A percentile compares a stretch with the other conserved stretches of the same genome.
These are phyloP conservation scores for Oscheius sp. DNA, from an alignment of 2,888 invertebrate genomes.

Conservation along the genomic window DNA sequence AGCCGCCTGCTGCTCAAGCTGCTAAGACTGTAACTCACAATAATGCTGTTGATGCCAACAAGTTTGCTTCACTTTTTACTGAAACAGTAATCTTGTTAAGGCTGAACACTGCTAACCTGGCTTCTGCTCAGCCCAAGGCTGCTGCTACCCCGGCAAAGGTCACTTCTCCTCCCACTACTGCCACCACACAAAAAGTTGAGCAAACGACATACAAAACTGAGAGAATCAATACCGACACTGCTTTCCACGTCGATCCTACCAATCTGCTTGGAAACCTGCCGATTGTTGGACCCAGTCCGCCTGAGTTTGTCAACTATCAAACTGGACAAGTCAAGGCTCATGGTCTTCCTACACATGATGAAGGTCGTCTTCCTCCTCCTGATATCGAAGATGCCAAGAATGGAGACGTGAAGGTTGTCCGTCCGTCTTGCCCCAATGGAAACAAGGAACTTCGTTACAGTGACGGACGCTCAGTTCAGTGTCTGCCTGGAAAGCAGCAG, in stretches of 20 bases:
- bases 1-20: constrained; percentile 50
- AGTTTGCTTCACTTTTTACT: constrained; percentile 1
- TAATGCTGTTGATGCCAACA: constrained; percentile 31
- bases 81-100: no score
- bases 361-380: constrained; percentile 12
- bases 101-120: background rate
- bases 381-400: constrained; percentile 3
- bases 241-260: constrained; percentile 34
- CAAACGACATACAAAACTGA: constrained; percentile 50
- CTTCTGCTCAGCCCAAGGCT: background rate
- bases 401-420: constrained; percentile 9
- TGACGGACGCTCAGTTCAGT: constrained; percentile 68
- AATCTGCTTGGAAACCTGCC: constrained; percentile 43
- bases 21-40: constrained; percentile 47
- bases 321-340: constrained; percentile 45
- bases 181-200: background rate
- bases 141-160: background rate
- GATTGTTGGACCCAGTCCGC: constrained; percentile 64
- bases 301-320: constrained; percentile 62
- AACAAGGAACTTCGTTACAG: constrained; percentile 57
- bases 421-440: constrained; percentile 66
- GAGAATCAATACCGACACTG: constrained; percentile 19
- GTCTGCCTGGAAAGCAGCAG: constrained; percentile 72
- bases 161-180: constrained; percentile 7
- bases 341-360: background rate